Conservation (phyloP, 2,797 vertebrate species). For the Coendou prehensilis region DNA sequence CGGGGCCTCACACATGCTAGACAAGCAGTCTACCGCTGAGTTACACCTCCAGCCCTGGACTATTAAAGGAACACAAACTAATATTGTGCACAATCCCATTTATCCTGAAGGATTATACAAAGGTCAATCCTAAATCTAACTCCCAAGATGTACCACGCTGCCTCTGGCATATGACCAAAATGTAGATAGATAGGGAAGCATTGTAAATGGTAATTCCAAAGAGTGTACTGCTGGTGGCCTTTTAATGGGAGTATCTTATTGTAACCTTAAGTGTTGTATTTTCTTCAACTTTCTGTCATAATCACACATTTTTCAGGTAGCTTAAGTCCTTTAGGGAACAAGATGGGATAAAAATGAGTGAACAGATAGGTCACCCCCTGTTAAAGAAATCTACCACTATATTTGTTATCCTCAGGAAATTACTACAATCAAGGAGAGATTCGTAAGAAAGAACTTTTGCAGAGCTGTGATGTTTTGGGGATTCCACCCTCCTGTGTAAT, state of each 20-base stretch:
- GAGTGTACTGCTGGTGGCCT: neutral
- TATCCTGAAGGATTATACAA: slow-evolving; percentile 31
- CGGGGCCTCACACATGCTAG: neutral
- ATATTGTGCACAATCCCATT: neutral
- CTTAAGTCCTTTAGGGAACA: slow-evolving; percentile 26
- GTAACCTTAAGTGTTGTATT: neutral
- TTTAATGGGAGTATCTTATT: neutral
- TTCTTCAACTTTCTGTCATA: slow-evolving; percentile 50
- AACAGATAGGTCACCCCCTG: neutral
- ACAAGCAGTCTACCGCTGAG: neutral
- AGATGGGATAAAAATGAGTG: neutral
- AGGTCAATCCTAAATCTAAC: neutral
- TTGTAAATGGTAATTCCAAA: neutral
- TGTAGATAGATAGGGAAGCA: neutral
- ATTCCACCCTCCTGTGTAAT: slow-evolving; percentile 92
- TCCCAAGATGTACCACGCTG: neutral
- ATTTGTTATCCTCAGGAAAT: slow-evolving; percentile 93
- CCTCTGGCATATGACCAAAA: neutral
- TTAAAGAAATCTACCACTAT: slow-evolving; percentile 64
- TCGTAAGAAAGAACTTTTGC: slow-evolving; percentile 94
- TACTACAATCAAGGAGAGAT: slow-evolving; percentile 95
- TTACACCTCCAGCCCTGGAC: neutral
- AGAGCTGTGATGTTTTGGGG: slow-evolving; percentile 95
- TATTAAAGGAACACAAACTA: neutral
- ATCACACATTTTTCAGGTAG: slow-evolving; percentile 28